phyloP scores from a whole-genome alignment of 2,113 vertebrate genomes.

The Phylloscopus trochiloides region DNA sequence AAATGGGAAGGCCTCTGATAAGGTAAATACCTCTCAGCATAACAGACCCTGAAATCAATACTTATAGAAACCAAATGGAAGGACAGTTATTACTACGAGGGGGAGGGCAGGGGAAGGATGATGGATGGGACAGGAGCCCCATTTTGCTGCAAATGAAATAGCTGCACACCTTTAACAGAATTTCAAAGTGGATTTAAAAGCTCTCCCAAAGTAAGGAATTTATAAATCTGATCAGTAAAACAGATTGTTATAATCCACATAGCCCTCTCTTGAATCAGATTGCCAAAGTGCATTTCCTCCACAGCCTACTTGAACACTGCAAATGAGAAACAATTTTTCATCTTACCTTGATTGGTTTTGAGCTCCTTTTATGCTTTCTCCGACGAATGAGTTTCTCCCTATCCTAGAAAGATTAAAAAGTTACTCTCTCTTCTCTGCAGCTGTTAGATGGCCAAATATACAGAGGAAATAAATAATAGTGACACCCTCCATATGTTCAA shows the following conservation, averaged over 20 bases:
- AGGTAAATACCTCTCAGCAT: neutral
- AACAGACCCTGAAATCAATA: neutral
- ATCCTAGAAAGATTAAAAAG: slow-evolving; percentile 79
- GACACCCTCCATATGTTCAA: neutral
- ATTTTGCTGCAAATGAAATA: neutral
- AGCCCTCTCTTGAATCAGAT: neutral
- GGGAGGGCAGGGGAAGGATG: fast-evolving
- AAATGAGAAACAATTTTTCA: neutral
- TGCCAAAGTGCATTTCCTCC: neutral
- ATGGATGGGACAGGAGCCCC: neutral
- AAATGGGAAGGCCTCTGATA: neutral
- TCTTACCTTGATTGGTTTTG: slow-evolving; percentile 92
- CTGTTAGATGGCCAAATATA: neutral
- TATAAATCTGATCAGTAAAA: neutral
- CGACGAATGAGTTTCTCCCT: slow-evolving; percentile 94
- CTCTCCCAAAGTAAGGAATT: neutral
- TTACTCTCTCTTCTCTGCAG: neutral
- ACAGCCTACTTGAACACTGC: neutral
- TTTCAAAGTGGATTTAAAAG: slow-evolving; percentile 3
- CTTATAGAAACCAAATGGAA: neutral
- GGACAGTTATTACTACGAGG: neutral
- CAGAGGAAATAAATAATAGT: neutral
- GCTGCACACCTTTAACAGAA: neutral
- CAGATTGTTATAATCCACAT: neutral
- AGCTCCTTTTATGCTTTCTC: slow-evolving; percentile 95